Conservation (phyloP, 2,888 invertebrate genomes). For the Tipula lateralis region DNA sequence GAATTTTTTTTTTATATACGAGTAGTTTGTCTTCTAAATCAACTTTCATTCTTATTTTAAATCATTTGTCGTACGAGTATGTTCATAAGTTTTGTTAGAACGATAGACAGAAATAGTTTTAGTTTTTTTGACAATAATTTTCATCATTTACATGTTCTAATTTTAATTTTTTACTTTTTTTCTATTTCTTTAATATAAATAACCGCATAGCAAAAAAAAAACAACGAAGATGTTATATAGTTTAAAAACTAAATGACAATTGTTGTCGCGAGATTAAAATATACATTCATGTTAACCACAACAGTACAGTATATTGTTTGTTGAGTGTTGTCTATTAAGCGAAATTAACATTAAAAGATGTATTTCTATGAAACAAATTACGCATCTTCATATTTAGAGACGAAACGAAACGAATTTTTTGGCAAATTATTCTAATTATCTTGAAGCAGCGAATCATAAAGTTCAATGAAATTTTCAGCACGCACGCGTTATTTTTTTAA, state of each 20-base stretch:
- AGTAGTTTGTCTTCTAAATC: not conserved
- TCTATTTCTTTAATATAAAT: not conserved
- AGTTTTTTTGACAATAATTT: not conserved
- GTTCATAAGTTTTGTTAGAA: not conserved
- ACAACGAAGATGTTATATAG: not conserved
- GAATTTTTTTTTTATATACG: not conserved
- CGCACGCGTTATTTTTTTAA: not conserved
- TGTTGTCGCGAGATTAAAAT: not conserved
- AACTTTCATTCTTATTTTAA: constrained; percentile 11
- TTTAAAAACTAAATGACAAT: not conserved
- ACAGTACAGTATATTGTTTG: not conserved
- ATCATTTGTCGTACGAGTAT: not conserved
- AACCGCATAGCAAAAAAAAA: not conserved
- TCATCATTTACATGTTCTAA: constrained; percentile 11
- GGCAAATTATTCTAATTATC: not conserved
- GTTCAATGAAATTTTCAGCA: not conserved
- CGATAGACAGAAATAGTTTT: not conserved
- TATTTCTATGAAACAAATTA: not conserved
- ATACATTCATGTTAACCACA: not conserved
- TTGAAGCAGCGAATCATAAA: not conserved
- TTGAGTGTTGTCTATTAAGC: not conserved
- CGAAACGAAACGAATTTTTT: not conserved
- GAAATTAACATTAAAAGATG: not conserved
- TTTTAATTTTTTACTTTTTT: not conserved
- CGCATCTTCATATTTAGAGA: constrained; percentile 2